Conservation (phyloP, 2,113 vertebrate species). For the Neotoma lepida region DNA sequence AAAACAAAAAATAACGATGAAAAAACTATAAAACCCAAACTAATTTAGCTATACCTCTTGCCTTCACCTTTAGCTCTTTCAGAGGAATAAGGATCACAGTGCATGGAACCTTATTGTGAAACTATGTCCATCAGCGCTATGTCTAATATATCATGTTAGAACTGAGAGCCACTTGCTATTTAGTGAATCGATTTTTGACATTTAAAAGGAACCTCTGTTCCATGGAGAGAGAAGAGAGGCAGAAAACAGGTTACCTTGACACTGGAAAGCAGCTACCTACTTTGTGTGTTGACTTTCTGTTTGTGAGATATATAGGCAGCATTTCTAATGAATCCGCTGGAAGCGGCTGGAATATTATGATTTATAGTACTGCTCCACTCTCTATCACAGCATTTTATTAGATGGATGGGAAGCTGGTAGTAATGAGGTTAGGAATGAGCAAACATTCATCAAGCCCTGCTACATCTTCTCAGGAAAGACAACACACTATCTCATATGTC, state of each 20-base stretch:
- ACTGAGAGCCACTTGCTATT: constrained; percentile 56
- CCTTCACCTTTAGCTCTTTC: neutral
- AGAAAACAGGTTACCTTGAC: constrained; percentile 62
- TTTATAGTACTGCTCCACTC: constrained; percentile 88
- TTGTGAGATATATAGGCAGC: constrained; percentile 88
- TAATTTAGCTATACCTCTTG: constrained; percentile 3
- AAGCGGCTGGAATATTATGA: constrained; percentile 90
- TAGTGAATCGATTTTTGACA: constrained; percentile 75
- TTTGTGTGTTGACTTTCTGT: constrained; percentile 86
- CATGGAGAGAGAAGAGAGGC: neutral
- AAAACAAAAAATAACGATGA: neutral
- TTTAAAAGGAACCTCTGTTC: constrained; percentile 77
- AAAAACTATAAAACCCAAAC: neutral
- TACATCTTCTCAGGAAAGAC: constrained; percentile 89
- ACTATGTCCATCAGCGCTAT: neutral
- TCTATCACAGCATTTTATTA: constrained; percentile 93
- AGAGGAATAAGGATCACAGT: constrained; percentile 1
- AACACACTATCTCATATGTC: constrained; percentile 88
- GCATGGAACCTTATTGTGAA: constrained; percentile 6
- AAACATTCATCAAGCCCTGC: constrained; percentile 91
- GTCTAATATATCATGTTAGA: constrained; percentile 74
- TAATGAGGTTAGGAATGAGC: constrained; percentile 93
- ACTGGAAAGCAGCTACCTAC: constrained; percentile 77
- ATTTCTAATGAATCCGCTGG: constrained; percentile 90
- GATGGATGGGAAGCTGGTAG: constrained; percentile 92